phyloP scores from a whole-genome alignment of 2,888 invertebrate species.

The Xestia sexstrigata region DNA sequence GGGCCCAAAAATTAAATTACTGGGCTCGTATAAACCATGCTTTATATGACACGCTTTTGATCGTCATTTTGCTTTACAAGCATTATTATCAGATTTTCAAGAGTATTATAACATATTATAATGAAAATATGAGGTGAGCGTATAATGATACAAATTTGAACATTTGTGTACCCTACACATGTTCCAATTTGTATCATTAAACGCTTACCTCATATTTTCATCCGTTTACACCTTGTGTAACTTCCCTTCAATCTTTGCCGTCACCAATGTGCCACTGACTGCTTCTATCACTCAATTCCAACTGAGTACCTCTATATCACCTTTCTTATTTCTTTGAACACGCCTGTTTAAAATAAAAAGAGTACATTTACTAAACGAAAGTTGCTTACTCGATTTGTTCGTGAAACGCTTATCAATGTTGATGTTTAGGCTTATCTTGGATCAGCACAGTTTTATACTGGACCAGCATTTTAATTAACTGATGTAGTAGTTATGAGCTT shows the following conservation, averaged over 20 bases:
- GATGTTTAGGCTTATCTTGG: conserved; percentile 42
- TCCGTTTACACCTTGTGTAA: no score
- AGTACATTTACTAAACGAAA: conserved; percentile 3
- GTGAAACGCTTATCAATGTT: conserved; percentile 40
- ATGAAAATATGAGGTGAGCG: neutral
- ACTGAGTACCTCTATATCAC: neutral
- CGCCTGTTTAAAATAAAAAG: neutral
- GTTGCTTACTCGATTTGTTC: conserved; percentile 1
- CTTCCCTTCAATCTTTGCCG: no score
- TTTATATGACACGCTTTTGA: conserved; percentile 4
- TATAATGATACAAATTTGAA: conserved; percentile 25
- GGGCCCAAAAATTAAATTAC: neutral
- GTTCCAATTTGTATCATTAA: no score
- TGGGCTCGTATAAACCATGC: neutral
- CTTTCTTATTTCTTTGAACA: neutral
- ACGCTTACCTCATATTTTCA: no score
- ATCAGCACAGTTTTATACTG: conserved; percentile 43
- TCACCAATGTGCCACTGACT: no score
- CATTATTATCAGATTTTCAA: conserved; percentile 12
- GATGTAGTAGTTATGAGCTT: neutral
- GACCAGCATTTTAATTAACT: conserved; percentile 54
- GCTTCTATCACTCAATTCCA: neutral
- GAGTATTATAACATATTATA: conserved; percentile 14
- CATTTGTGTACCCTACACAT: neutral
- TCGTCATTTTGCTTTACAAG: neutral